Evolutionary conservation across 1,140 invertebrate genomes (phyloP), one percentile per base, ranked within the genome.

Genomic region (Papilio dardanus): DNA sequence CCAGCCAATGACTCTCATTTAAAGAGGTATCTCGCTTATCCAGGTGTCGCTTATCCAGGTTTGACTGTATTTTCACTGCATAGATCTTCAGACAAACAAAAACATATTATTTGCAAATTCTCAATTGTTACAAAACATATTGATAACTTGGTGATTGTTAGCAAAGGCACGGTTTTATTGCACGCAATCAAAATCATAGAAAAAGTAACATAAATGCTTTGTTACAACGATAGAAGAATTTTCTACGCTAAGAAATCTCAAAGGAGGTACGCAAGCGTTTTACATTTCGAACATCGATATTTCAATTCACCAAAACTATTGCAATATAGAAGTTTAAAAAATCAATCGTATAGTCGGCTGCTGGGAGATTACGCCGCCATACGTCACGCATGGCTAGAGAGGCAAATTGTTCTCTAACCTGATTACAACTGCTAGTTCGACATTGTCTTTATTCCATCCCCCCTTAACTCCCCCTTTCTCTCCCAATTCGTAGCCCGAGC

Each of bases 401-500:
- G 82, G 91, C 88, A 92, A 92, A 92, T 92, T 92, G 89, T 86
- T 88, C 86, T 82, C 88, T 92, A 92, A 92, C 85, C 89, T 92
- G 89, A 92, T 92, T 92, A 92, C 91, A 85, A 90, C 87, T 84
- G 83, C 84, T 92, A 92, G 88, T 92, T 92, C 87, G 83, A 91
- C 86, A 88, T 89, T 92, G 89, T 92, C 90, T 90, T 90, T 87
- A 75, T 81, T 81, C 83, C 85, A n/a, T n/a, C 77, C 54, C 50
- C 62, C 71, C 79, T 66, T 35, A 67, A 28, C 71, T n/a, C 71
- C 62, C 71, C 74, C 19, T 21, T 31, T 65, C 30, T n/a, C 31
- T 66, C 30, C 35, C 54, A 62, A 62, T 69, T 33, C 19, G n/a
- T 69, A 69, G 19, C 67, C 35, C 67, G 28, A 33, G n/a, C 40